A percentile compares a stretch with the other conserved stretches of the same genome.
Evolutionary conservation across 2,797 vertebrate species (phyloP).

Genomic region (Neosalanx taihuensis): DNA sequence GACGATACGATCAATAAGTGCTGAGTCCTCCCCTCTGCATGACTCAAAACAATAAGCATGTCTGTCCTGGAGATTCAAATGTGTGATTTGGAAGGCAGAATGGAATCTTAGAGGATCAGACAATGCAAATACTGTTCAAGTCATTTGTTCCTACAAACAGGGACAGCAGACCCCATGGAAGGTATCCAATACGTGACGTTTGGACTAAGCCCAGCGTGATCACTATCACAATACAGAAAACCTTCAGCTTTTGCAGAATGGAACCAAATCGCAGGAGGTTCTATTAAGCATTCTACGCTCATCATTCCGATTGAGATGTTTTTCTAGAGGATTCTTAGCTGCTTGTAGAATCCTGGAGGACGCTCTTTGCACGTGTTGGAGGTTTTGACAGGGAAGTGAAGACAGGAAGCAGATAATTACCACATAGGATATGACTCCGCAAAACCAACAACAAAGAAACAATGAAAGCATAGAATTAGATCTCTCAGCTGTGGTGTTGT

Average conservation of each 20-base stretch:
- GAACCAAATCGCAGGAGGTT: background rate
- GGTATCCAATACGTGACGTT: conserved; percentile 2
- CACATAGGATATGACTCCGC: background rate
- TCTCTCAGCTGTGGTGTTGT: too few species aligned
- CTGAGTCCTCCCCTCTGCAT: conserved; percentile 19
- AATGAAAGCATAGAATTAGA: background rate
- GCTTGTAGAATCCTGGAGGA: too few species aligned
- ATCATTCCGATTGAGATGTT: too few species aligned
- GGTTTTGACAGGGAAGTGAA: background rate
- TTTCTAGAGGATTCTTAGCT: background rate
- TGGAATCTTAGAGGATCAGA: conserved; percentile 26
- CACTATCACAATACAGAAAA: background rate
- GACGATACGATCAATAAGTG: conserved; percentile 21
- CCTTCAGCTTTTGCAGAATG: background rate
- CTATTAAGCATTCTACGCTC: too few species aligned
- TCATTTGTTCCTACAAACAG: conserved; percentile 26
- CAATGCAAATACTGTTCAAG: conserved; percentile 40
- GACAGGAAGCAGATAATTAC: background rate
- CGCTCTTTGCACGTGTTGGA: background rate
- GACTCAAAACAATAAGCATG: conserved; percentile 43
- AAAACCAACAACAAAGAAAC: background rate
- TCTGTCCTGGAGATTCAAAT: conserved; percentile 43
- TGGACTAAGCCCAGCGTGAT: conserved; percentile 8
- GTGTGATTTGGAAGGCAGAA: conserved; percentile 35
- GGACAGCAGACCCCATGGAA: background rate